Conservation (phyloP, 2,888 invertebrate genomes). For the Uloborus plumipes region DNA sequence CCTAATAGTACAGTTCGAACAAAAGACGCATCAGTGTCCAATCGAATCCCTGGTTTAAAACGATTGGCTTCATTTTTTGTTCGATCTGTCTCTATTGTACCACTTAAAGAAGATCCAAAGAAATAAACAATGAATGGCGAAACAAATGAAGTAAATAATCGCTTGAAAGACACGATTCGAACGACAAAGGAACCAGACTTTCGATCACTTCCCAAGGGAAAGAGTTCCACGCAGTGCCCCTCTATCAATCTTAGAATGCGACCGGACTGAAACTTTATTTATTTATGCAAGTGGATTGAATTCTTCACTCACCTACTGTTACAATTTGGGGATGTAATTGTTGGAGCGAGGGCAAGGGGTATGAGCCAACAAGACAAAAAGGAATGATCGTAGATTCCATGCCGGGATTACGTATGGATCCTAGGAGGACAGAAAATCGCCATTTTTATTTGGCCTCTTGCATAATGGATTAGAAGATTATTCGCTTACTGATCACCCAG, state of each 20-base stretch:
- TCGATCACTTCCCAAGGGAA: conserved; percentile 32
- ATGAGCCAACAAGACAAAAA: too few species aligned
- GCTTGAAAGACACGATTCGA: conserved; percentile 1
- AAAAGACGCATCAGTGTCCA: conserved; percentile 13
- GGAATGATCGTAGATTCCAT: too few species aligned
- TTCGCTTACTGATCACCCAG: too few species aligned
- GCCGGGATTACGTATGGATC: too few species aligned
- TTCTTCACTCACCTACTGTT: conserved; percentile 12
- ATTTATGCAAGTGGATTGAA: conserved; percentile 50
- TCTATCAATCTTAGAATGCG: conserved; percentile 35
- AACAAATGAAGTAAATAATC: conserved; percentile 41
- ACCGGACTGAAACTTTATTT: conserved; percentile 31
- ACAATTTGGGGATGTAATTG: conserved; percentile 42
- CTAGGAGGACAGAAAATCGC: too few species aligned
- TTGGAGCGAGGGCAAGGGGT: conserved; percentile 10
- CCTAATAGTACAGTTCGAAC: conserved; percentile 9
- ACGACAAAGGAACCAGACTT: conserved; percentile 23
- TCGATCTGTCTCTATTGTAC: conserved; percentile 7
- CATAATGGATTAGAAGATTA: too few species aligned
- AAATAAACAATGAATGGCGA: not conserved
- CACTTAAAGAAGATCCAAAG: not conserved
- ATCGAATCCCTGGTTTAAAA: too few species aligned
- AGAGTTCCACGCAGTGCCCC: conserved; percentile 2
- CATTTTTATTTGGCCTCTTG: too few species aligned
- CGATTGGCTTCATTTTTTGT: too few species aligned